These are phyloP conservation scores for Sturmia bella DNA, from an alignment of 2,888 invertebrate genomes.

Conservation along the genomic window DNA sequence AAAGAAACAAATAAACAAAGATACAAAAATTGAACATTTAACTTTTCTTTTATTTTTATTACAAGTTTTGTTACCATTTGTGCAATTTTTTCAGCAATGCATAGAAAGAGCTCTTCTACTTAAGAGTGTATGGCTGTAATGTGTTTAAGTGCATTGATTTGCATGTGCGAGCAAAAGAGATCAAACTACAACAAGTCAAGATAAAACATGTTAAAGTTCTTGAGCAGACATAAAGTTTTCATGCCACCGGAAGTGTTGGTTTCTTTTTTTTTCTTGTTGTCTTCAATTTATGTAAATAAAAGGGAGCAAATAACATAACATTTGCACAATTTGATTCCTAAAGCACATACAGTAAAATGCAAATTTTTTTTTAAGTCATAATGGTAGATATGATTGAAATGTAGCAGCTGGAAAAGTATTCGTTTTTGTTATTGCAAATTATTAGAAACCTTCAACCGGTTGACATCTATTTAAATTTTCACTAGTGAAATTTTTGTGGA, in stretches of 20 bases:
- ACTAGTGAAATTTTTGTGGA: too few species aligned
- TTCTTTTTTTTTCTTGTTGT: too few species aligned
- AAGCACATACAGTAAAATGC: constrained; percentile 4
- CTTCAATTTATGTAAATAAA: constrained; percentile 22
- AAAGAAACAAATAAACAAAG: not conserved
- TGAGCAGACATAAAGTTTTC: constrained; percentile 48
- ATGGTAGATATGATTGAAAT: not conserved
- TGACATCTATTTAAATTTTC: too few species aligned
- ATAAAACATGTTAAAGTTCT: constrained; percentile 62
- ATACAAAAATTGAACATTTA: not conserved
- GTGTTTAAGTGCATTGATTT: not conserved
- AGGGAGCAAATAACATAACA: not conserved
- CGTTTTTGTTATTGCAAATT: too few species aligned
- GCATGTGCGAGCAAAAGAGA: constrained; percentile 32
- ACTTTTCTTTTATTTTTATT: not conserved
- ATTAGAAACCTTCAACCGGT: too few species aligned
- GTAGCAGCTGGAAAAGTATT: too few species aligned
- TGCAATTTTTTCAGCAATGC: not conserved
- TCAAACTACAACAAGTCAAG: constrained; percentile 50
- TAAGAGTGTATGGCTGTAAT: too few species aligned
- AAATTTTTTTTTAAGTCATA: not conserved
- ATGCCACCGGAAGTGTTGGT: constrained; percentile 40
- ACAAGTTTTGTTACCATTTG: not conserved
- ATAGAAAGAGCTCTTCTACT: too few species aligned
- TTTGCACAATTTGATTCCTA: constrained; percentile 17